These are phyloP conservation scores for Neosilurus mollespiculum DNA, from an alignment of 2,797 vertebrate species.

Conservation along the genomic window DNA sequence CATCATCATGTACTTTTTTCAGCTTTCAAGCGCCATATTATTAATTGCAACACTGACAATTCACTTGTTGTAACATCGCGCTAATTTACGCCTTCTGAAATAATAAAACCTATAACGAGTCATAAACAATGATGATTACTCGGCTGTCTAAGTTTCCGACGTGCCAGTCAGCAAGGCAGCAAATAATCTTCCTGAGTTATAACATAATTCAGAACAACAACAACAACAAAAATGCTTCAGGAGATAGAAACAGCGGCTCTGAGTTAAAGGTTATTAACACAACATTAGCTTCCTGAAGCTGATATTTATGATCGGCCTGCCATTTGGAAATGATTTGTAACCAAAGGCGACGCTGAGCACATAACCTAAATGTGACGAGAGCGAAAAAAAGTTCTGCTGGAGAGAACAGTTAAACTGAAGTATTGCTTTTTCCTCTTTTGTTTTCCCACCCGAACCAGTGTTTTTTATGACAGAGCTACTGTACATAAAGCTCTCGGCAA, in stretches of 20 bases:
- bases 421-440: neutral
- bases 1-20: neutral
- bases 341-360: conserved; percentile 4
- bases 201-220: conserved; percentile 5
- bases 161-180: conserved; percentile 20
- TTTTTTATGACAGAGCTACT: neutral
- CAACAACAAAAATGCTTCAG: neutral
- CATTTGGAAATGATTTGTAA: conserved; percentile 28
- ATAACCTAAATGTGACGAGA: neutral
- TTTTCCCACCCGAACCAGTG: conserved; percentile 5
- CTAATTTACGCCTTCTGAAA: neutral
- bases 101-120: neutral
- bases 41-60: neutral
- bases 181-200: conserved; percentile 15
- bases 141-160: conserved; percentile 19
- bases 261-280: conserved; percentile 37
- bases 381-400: neutral
- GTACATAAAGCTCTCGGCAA: conserved; percentile 13
- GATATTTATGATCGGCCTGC: conserved; percentile 30
- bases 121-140: conserved; percentile 18
- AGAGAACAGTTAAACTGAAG: conserved; percentile 12
- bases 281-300: conserved; percentile 37
- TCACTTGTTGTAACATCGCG: neutral
- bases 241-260: neutral
- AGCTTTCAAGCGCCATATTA: neutral